Evolutionary conservation across 2,797 vertebrate genomes (phyloP).

Genomic region (Anguilla anguilla): DNA sequence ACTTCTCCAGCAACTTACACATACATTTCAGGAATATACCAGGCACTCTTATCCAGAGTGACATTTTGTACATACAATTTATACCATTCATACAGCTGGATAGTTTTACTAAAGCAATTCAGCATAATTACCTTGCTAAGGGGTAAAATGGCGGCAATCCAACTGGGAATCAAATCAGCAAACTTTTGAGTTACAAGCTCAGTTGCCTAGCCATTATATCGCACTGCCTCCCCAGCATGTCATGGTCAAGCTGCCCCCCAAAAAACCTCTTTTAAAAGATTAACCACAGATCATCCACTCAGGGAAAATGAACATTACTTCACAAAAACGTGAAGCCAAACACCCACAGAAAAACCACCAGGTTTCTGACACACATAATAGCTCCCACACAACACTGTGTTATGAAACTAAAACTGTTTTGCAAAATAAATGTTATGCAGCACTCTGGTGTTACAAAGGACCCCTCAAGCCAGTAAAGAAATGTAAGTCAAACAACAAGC

Average conservation of each 20-base stretch:
- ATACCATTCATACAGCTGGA: no score
- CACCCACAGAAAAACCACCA: background rate
- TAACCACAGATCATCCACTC: conserved; percentile 1
- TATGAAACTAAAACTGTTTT: background rate
- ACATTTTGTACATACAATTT: no score
- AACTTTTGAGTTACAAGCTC: no score
- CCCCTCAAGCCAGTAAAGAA: background rate
- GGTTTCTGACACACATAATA: background rate
- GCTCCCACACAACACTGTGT: background rate
- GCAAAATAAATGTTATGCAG: conserved; percentile 3
- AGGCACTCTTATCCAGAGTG: no score
- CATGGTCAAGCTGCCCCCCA: background rate
- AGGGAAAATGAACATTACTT: background rate
- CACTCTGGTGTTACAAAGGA: background rate
- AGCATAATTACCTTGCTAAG: no score
- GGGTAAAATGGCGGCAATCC: no score
- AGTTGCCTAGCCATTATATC: background rate
- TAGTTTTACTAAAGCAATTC: no score
- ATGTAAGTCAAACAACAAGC: background rate
- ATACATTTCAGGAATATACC: no score
- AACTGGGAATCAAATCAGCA: background rate
- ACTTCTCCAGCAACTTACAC: background rate
- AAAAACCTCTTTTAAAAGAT: background rate
- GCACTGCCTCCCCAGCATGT: background rate
- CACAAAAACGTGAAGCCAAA: background rate